Evolutionary conservation across 2,888 invertebrate genomes (phyloP).

Genomic region (Odontocolon sp.): DNA sequence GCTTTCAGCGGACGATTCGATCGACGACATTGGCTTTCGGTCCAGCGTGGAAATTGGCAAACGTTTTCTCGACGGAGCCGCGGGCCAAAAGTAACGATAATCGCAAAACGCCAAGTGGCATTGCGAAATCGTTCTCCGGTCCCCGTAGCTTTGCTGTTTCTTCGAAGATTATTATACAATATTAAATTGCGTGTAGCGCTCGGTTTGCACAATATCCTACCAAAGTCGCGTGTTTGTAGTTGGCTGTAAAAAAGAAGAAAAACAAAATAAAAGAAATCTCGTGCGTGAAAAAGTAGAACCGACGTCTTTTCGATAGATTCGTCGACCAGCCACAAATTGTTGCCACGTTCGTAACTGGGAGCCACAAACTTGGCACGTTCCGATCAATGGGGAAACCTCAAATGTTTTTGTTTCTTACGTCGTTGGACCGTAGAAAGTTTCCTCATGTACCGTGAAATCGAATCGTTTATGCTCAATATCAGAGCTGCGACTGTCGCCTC

Average conservation of each 20-base stretch:
- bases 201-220: constrained; percentile 49
- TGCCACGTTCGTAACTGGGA: neutral
- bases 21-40: constrained; percentile 21
- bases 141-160: neutral
- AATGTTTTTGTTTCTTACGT: neutral
- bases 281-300: constrained; percentile 11
- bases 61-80: neutral
- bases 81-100: neutral
- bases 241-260: neutral
- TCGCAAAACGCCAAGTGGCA: neutral
- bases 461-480: neutral
- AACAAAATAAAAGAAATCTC: constrained; percentile 19
- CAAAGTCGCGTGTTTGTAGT: neutral
- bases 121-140: constrained; percentile 10
- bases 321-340: neutral
- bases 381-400: constrained; percentile 19
- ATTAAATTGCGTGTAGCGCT: constrained; percentile 32
- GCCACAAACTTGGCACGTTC: constrained; percentile 11
- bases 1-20: constrained; percentile 2
- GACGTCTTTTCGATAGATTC: neutral
- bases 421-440: neutral
- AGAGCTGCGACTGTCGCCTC: no score
- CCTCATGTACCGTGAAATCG: constrained; percentile 1
- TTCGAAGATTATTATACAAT: constrained; percentile 33
- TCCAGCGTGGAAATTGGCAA: constrained; percentile 45